Evolutionary conservation across 2,113 vertebrate genomes (phyloP), one percentile per base, ranked within the genome.

Genomic region (Dolichallabes microphthalmus): DNA sequence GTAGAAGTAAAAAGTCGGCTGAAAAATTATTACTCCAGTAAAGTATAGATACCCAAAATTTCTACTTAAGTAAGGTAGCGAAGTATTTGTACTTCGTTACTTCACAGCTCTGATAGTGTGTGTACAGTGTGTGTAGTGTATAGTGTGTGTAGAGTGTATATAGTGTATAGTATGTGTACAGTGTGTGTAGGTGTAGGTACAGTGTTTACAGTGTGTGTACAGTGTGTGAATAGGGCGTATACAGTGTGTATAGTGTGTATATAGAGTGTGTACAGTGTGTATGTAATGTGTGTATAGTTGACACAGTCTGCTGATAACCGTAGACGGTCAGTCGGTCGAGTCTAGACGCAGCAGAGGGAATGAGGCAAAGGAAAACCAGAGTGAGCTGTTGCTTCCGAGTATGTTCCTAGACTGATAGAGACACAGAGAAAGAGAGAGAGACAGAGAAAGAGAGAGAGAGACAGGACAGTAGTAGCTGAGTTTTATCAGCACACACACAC

Each of bases 401-500:
- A 15, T 63, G 14, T 82, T 53, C 39, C 80, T 57, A 22, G 10
- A 55, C n/a, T 39, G 74, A 68, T 5, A 68, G 73, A 69, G 32
- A 30, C 17, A 61, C 25, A 58, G 50, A 45, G 55, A 50, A 3
- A 50, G n/a, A 77, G 12, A 63, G 19, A 45, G 60, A 75, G 5
- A 77, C 7, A 45, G 7, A 7, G 14, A 68, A 22, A 19, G 27
- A 25, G 45, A n/a, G 25, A 76, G 74, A 25, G 45, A 45, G 22
- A 45, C 45, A 14, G 53, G 30, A 58, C 45, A 69, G 66, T 61
- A 81, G 84, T 80, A 86, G 78, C 78, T 81, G 25, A 50, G 3
- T 32, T 73, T 81, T 74, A 86, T 81, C 84, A 74, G 78, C 14
- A 53, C 84, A 85, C 14, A 53, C 84, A 85, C 52, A 30, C 55